Conservation (phyloP, 2,797 vertebrate species). For the Cyclura pinguis region DNA sequence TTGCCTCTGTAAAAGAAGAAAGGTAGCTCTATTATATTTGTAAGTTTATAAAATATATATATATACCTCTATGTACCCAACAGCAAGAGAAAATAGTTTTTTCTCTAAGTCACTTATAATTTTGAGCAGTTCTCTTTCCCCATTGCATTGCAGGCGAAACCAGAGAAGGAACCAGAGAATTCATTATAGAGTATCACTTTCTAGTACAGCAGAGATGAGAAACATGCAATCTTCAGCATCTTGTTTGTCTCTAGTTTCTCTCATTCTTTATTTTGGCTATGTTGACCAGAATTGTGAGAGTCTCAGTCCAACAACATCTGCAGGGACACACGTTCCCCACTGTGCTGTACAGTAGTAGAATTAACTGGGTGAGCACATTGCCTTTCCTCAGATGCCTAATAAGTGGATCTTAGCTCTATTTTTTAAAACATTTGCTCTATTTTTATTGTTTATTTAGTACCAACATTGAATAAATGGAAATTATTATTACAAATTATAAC, state of each 20-base stretch:
- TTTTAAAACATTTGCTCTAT: not conserved
- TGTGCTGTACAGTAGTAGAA: not conserved
- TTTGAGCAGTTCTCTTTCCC: too few species aligned
- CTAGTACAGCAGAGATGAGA: not conserved
- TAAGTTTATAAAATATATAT: too few species aligned
- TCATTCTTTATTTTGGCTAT: not conserved
- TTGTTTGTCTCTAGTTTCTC: not conserved
- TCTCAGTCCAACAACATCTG: not conserved
- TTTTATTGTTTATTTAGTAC: not conserved
- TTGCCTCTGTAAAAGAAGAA: not conserved
- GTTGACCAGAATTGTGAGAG: not conserved
- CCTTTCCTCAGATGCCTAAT: not conserved
- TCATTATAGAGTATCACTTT: not conserved
- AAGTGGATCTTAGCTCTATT: not conserved
- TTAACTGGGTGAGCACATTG: not conserved
- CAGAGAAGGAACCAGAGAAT: not conserved
- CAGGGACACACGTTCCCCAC: not conserved
- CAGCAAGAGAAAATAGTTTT: not conserved
- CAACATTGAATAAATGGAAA: not conserved
- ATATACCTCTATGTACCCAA: not conserved
- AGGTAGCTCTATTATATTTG: not conserved
- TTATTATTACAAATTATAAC: not conserved
- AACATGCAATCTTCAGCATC: not conserved
- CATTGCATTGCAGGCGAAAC: not conserved
- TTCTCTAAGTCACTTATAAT: not conserved